Base-by-base conservation (phyloP, 2,888 invertebrate genomes). In the Eilema sororculum region DNA sequence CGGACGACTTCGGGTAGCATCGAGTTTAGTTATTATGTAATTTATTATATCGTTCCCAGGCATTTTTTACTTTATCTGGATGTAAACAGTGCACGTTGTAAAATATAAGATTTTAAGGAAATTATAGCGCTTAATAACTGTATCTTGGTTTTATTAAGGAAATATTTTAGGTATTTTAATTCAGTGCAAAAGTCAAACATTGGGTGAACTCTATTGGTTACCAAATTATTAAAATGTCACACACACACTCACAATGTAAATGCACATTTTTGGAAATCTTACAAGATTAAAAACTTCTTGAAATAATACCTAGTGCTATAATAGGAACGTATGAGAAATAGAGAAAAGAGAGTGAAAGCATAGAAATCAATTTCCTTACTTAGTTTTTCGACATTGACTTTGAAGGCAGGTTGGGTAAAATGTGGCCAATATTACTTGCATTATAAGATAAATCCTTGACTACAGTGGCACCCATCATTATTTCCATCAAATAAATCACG, bases 21-120 rank as follows among this genome's bases (percentile, higher is more conserved):
- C 77, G 74, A 70, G 77, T 82, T 82, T 78, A 80, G 76, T 82
- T 82, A 82, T 82, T 77, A 80, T 80, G 70, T 75, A 70, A 80
- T 81, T 82, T 80, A 81, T 74, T 72, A 69, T 68, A 69, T 69
- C 76, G 65, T 70, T 63, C 65, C 12, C 66, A 58, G 52, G 30
- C 24, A 58, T 59, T 72, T 65, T 69, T 72, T 68, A 37, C 66
- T 65, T 68, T 68, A 65, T 41, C 56, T 37, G 16, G 25, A 60
- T 59, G 25, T 68, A 61, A 59, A 62, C n/a, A 41, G 58, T 65
- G 33, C 24, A 52, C 30, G 25, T 24, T 59, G 25, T 58, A 41
- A 37, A 25, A 25, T 33, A 41, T 30, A 16, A 1, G 65, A 56
- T 30, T 56, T 56, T 25, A 64, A 52, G 46, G 52, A 28, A 65